These are phyloP conservation scores for Drosophila sp. DNA, from an alignment of 1,140 invertebrate genomes.

Conservation along the genomic window DNA sequence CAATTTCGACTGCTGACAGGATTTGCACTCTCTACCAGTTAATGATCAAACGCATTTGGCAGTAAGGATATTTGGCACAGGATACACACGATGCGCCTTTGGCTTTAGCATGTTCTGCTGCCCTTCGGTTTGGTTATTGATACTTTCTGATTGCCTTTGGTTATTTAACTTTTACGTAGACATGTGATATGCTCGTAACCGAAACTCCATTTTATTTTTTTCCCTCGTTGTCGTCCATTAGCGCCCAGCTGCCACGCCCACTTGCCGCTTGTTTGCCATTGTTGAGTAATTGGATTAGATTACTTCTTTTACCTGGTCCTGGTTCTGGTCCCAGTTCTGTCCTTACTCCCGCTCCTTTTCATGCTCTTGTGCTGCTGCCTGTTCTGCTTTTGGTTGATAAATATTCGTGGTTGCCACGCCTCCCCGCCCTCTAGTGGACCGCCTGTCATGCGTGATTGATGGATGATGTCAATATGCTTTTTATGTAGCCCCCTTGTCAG, in stretches of 20 bases:
- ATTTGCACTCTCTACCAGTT: conserved; percentile 66
- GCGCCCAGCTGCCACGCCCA: conserved; percentile 35
- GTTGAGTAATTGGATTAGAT: conserved; percentile 84
- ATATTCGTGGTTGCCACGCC: conserved; percentile 55
- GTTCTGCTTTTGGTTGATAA: conserved; percentile 39
- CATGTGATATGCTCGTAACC: conserved; percentile 62
- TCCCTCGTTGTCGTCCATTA: conserved; percentile 60
- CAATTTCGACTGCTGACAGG: conserved; percentile 60
- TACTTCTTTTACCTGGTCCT: conserved; percentile 54
- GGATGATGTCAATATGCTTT: conserved; percentile 74
- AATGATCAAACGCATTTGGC: conserved; percentile 73
- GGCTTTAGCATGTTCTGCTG: conserved; percentile 23
- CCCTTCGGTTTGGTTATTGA: conserved; percentile 45
- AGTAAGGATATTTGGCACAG: conserved; percentile 28
- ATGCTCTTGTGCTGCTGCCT: conserved; percentile 16
- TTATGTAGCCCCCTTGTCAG: conserved; percentile 52
- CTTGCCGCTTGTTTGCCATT: conserved; percentile 70
- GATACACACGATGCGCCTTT: conserved; percentile 31
- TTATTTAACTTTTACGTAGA: conserved; percentile 77
- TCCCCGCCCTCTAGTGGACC: background rate
- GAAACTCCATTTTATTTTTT: background rate
- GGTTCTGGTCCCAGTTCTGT: background rate
- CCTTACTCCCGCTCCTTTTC: background rate
- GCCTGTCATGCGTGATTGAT: conserved; percentile 77
- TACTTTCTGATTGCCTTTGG: conserved; percentile 72